These are phyloP conservation scores for Sphenodon punctatus DNA, from an alignment of 2,797 vertebrate species.

Conservation along the genomic window DNA sequence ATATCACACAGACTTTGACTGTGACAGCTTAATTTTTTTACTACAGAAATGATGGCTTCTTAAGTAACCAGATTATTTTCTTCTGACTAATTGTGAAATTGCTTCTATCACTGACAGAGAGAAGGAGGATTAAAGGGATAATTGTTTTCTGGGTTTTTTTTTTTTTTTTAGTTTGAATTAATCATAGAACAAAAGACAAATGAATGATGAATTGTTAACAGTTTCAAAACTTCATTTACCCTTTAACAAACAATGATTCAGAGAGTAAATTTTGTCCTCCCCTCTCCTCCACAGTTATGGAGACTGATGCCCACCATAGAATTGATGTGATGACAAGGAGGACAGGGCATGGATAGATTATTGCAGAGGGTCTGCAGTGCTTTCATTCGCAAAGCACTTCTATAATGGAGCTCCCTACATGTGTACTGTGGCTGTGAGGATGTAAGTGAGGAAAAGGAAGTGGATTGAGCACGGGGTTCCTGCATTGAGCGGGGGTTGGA, in stretches of 20 bases:
- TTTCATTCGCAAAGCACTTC: not conserved
- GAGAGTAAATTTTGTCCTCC: rapidly evolving
- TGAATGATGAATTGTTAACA: not conserved
- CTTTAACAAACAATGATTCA: too few species aligned
- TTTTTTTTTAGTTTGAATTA: not conserved
- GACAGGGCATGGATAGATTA: rapidly evolving
- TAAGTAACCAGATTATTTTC: not conserved
- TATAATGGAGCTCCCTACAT: rapidly evolving
- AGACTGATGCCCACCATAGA: rapidly evolving
- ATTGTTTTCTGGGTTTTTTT: not conserved
- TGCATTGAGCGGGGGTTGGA: not conserved
- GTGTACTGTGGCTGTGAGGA: rapidly evolving
- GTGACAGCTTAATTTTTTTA: conserved; percentile 18
- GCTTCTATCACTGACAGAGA: not conserved
- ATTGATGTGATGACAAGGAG: rapidly evolving
- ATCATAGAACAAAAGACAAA: not conserved
- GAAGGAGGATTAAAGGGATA: not conserved
- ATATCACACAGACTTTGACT: not conserved
- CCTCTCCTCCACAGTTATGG: not conserved
- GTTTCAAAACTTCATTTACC: not conserved
- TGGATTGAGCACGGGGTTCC: not conserved
- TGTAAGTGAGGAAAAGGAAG: rapidly evolving
- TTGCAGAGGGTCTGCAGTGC: not conserved
- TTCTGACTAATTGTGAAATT: not conserved
- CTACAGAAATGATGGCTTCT: not conserved